Evolutionary conservation across 2,797 vertebrate genomes (phyloP).

Genomic region (Rachycentron canadum): DNA sequence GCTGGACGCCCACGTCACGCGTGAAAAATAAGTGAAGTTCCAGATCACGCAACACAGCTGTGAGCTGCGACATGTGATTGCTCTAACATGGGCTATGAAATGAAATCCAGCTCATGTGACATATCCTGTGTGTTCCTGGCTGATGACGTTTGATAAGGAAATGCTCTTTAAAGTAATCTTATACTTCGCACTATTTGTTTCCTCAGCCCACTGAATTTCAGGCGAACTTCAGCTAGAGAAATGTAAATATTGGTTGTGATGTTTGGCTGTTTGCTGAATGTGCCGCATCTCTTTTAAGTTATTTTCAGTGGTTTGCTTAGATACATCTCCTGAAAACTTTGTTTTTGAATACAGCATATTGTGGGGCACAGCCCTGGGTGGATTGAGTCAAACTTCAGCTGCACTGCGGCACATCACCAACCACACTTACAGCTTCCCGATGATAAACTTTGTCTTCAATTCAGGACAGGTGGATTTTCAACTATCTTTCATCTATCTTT

Average conservation of each 20-base stretch:
- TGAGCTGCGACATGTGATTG: no score
- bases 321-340: background rate
- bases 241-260: background rate
- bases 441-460: background rate
- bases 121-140: no score
- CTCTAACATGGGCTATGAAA: no score
- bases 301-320: conserved; percentile 5
- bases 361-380: background rate
- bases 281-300: background rate
- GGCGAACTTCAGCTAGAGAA: background rate
- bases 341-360: background rate
- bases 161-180: background rate
- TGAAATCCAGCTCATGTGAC: no score
- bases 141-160: background rate
- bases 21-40: no score
- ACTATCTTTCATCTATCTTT: background rate
- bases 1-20: no score
- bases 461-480: background rate
- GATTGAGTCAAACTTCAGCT: background rate
- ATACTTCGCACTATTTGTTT: background rate
- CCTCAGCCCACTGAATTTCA: background rate
- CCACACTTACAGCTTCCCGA: background rate
- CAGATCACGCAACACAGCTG: no score
- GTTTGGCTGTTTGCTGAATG: background rate
- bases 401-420: background rate